Evolutionary conservation across 2,113 vertebrate species (phyloP).

Genomic region (Vulpes lagopus): DNA sequence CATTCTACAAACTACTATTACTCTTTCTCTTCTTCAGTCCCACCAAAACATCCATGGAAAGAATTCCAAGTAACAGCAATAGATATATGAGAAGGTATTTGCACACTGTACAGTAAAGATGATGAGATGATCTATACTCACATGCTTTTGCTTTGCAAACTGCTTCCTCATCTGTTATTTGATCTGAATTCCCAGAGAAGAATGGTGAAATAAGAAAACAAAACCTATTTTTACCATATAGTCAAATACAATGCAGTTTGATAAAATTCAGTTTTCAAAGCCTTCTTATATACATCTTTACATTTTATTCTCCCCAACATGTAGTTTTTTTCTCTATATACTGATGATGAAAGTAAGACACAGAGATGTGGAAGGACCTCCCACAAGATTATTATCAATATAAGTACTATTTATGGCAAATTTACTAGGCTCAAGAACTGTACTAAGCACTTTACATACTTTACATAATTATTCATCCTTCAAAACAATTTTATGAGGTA

Average conservation of each 20-base stretch:
- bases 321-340: neutral
- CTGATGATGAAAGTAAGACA: neutral
- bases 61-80: neutral
- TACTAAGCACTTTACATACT: neutral
- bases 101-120: neutral
- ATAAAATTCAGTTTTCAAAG: neutral
- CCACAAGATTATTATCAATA: neutral
- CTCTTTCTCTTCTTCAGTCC: neutral
- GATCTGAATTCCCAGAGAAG: neutral
- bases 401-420: neutral
- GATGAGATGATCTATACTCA: constrained; percentile 10
- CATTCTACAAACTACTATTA: neutral
- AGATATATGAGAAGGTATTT: neutral
- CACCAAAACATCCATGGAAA: neutral
- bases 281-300: neutral
- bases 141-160: constrained; percentile 39
- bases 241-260: constrained; percentile 29
- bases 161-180: neutral
- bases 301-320: neutral
- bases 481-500: neutral
- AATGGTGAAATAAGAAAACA: neutral
- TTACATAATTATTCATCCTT: constrained; percentile 21
- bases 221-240: neutral
- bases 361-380: constrained; percentile 21
- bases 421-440: neutral